A percentile compares a stretch with the other conserved stretches of the same genome.
phyloP scores from a whole-genome alignment of 2,888 invertebrate genomes.

The Drosophila neutralis region DNA sequence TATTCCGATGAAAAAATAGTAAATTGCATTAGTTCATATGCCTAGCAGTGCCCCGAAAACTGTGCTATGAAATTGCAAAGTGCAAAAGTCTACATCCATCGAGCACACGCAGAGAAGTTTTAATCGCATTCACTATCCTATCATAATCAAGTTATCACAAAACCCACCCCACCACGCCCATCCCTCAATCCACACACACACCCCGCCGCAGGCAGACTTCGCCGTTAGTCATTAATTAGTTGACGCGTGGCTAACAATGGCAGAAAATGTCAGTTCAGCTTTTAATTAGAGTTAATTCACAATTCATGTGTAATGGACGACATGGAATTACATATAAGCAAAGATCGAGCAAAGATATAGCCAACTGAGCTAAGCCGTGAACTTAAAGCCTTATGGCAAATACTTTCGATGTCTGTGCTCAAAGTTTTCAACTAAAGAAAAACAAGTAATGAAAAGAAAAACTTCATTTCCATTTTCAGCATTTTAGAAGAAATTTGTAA shows the following conservation, averaged over 20 bases:
- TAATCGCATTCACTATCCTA: slow-evolving; percentile 1
- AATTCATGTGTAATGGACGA: slow-evolving; percentile 19
- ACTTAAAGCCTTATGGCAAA: background rate
- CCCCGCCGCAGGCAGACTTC: background rate
- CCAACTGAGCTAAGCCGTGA: background rate
- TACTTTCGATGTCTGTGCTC: slow-evolving; percentile 9
- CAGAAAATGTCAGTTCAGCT: slow-evolving; percentile 15
- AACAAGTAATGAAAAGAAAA: background rate
- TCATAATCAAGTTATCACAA: background rate
- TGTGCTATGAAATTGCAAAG: slow-evolving; percentile 31
- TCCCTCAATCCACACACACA: background rate
- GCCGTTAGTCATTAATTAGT: slow-evolving; percentile 21
- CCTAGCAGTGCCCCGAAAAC: slow-evolving; percentile 22
- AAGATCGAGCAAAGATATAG: slow-evolving; percentile 1
- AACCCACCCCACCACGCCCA: background rate
- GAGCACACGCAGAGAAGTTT: background rate
- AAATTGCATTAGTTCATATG: slow-evolving; percentile 6
- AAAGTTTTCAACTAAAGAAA: slow-evolving; percentile 5
- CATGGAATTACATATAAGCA: slow-evolving; percentile 4
- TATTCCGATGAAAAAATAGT: background rate
- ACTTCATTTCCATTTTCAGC: slow-evolving; percentile 4
- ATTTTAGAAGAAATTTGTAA: background rate
- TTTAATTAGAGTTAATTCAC: slow-evolving; percentile 35
- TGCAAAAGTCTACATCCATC: background rate
- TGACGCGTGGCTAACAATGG: slow-evolving; percentile 17